phyloP scores from a whole-genome alignment of 2,888 invertebrate genomes.

The Kuschelorhynchus macadamiae region DNA sequence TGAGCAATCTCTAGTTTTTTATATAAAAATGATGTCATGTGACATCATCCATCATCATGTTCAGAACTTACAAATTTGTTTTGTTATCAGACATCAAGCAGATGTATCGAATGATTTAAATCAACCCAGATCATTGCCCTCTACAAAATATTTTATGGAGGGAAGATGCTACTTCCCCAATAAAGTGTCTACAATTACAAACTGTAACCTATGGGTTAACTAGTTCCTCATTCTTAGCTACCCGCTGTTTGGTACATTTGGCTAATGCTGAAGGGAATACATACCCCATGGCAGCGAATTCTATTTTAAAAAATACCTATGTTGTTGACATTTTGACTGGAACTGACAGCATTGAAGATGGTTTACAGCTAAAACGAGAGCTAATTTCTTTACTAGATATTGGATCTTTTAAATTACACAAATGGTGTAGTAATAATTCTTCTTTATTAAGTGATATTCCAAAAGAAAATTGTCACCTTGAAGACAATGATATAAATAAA shows the following conservation, averaged over 20 bases:
- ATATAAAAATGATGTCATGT: too few relatives aligned
- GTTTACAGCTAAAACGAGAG: too few relatives aligned
- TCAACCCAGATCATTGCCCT: slow-evolving; percentile 21
- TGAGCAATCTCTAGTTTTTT: too few relatives aligned
- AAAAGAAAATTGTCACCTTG: too few relatives aligned
- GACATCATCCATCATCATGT: too few relatives aligned
- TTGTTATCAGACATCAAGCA: slow-evolving; percentile 42
- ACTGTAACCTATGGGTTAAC: slow-evolving; percentile 39
- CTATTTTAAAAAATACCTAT: slow-evolving; percentile 28
- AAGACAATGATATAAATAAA: too few relatives aligned
- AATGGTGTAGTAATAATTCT: too few relatives aligned
- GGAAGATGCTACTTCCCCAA: slow-evolving; percentile 1
- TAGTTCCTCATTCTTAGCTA: slow-evolving; percentile 36
- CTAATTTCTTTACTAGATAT: too few relatives aligned
- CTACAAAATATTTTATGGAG: slow-evolving; percentile 47
- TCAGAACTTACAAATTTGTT: slow-evolving; percentile 39
- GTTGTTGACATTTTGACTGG: slow-evolving; percentile 5
- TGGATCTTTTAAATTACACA: too few relatives aligned
- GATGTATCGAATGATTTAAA: slow-evolving; percentile 41
- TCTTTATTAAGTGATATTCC: too few relatives aligned
- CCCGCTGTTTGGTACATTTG: slow-evolving; percentile 31
- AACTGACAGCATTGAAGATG: too few relatives aligned
- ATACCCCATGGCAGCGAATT: slow-evolving; percentile 31
- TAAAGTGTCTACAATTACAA: slow-evolving; percentile 4
- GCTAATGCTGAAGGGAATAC: slow-evolving; percentile 15